Base-by-base conservation (phyloP, 2,888 invertebrate genomes). In the Onthophagus sagittarius region DNA sequence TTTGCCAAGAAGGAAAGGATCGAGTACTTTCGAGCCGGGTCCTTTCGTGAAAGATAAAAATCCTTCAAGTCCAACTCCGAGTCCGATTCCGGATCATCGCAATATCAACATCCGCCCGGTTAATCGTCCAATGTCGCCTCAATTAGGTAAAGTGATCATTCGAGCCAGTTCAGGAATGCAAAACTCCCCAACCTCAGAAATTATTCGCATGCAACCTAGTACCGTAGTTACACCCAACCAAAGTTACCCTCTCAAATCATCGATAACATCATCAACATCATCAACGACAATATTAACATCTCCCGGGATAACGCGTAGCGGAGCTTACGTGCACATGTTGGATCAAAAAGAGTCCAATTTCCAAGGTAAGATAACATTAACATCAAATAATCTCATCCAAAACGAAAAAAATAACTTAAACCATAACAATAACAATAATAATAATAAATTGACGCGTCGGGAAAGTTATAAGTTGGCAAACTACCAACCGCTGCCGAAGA, bases 21-120 rank as follows among this genome's bases (percentile, higher is more conserved):
- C 93, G 13, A 93, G 94, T 62, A 94, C 95, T 39, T 95, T 95
- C 81, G 94, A 94, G 86, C 95, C 95, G 73, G 95, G 95, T 78
- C 94, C 94, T 64, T 93, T 93, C 83, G 93, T 95, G 23, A 93
- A 93, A 80, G 79, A 82, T 1, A 75, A 78, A 0, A 77, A 76
- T n/a, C n/a, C n/a, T n/a, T n/a, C n/a, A 67, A 85, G 85, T 9
- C 86, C 87, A 2, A 84, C 82, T 65, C 84, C 85, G 0, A 90
- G 89, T 80, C 89, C 88, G 69, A 82, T 88, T 62, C 82, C 87
- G 5, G 75, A 76, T 4, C 86, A 86, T 76, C 83, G 88, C 63
- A 81, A 85, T 0, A 81, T 83, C 9, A 73, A 63, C 76, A 77
- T 71, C 70, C 79, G 70, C 72, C 79, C 77, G 15, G 82, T 82